These are phyloP conservation scores for Eupithecia abbreviata DNA, from an alignment of 2,888 invertebrate genomes.

Conservation along the genomic window DNA sequence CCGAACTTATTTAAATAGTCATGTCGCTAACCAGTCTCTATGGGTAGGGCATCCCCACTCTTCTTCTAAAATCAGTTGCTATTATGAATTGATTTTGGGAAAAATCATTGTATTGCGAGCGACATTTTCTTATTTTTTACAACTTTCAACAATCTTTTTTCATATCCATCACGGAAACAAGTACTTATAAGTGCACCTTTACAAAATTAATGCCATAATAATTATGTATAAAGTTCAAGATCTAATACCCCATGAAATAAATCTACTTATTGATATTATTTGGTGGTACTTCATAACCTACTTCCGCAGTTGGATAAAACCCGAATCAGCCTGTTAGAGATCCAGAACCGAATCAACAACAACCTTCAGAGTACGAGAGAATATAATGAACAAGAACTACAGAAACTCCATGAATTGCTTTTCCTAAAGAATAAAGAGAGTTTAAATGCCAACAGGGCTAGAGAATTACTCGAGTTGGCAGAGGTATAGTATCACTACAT, in stretches of 20 bases:
- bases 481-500: neutral
- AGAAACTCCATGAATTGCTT: neutral
- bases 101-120: neutral
- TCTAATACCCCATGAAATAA: neutral
- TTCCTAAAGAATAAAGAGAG: neutral
- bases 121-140: too few relatives aligned
- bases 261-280: neutral
- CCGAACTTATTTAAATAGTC: neutral
- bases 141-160: neutral
- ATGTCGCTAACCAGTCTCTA: neutral
- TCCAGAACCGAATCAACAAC: neutral
- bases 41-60: neutral
- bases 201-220: neutral
- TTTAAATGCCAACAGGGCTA: neutral
- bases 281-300: neutral
- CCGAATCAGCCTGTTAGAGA: conserved; percentile 1
- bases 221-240: neutral
- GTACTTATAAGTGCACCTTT: neutral
- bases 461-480: neutral
- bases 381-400: neutral
- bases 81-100: neutral
- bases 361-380: neutral
- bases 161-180: neutral
- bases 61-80: neutral
- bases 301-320: neutral